phyloP scores from a whole-genome alignment of 2,113 vertebrate genomes.

The Centropristis striata region DNA sequence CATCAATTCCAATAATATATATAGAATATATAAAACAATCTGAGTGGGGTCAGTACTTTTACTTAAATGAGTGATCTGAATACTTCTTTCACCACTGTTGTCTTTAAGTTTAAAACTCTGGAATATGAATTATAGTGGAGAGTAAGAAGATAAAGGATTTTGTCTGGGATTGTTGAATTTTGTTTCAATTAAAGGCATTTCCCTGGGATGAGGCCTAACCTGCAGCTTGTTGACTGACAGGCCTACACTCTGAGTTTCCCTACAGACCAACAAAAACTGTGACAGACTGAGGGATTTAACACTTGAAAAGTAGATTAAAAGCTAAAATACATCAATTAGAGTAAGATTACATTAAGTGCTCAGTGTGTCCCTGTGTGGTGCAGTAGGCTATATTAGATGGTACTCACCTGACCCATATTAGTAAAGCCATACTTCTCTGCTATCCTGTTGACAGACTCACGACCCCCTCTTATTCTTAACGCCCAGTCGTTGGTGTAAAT shows the following conservation, averaged over 20 bases:
- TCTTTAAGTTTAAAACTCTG: too few species aligned
- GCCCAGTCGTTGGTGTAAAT: constrained; percentile 96
- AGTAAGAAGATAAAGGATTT: not conserved
- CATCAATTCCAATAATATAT: too few species aligned
- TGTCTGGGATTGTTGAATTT: not conserved
- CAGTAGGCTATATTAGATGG: too few species aligned
- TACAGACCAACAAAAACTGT: not conserved
- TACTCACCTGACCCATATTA: constrained; percentile 94
- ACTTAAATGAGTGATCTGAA: too few species aligned
- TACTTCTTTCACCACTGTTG: too few species aligned
- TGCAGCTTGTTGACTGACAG: not conserved
- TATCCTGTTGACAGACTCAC: constrained; percentile 87
- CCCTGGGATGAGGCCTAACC: not conserved
- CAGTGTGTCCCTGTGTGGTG: not conserved
- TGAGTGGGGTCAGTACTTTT: too few species aligned
- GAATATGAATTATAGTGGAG: not conserved
- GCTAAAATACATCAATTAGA: not conserved
- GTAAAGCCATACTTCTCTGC: constrained; percentile 93
- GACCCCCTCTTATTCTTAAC: constrained; percentile 88
- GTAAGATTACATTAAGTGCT: not conserved
- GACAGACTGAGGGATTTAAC: not conserved
- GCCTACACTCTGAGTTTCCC: not conserved
- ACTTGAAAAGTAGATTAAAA: not conserved
- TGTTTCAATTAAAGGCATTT: not conserved
- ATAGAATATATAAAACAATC: too few species aligned